phyloP scores from a whole-genome alignment of 1,140 invertebrate species.

The Panonychus citri region DNA sequence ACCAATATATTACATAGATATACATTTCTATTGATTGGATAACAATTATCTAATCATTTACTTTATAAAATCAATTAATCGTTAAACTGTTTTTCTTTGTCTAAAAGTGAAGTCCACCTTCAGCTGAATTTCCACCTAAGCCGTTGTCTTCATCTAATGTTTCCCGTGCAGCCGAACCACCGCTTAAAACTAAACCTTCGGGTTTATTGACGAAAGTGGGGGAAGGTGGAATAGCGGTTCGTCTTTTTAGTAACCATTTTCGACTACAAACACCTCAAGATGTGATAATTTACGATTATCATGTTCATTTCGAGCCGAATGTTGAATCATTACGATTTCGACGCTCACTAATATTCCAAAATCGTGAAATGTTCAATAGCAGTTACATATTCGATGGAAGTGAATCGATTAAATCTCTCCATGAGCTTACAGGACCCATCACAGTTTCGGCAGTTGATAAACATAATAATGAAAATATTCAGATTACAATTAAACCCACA shows the following conservation, averaged over 20 bases:
- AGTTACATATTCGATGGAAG: slow-evolving; percentile 11
- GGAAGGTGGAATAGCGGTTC: not conserved
- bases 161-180: too few relatives aligned
- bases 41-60: too few relatives aligned
- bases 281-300: not conserved
- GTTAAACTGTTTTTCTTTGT: too few relatives aligned
- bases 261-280: not conserved
- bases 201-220: not conserved
- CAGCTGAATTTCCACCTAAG: too few relatives aligned
- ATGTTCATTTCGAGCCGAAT: slow-evolving; percentile 1
- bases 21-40: too few relatives aligned
- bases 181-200: not conserved
- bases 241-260: not conserved
- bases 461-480: not conserved
- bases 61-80: too few relatives aligned
- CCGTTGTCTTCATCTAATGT: too few relatives aligned
- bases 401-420: slow-evolving; percentile 9
- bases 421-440: not conserved
- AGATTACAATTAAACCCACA: slow-evolving; percentile 5
- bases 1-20: too few relatives aligned
- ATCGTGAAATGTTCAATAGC: slow-evolving; percentile 28
- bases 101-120: too few relatives aligned
- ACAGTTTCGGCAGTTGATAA: too few relatives aligned
- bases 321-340: not conserved
- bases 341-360: slow-evolving; percentile 27